Evolutionary conservation across 2,113 vertebrate species (phyloP), one percentile per base, ranked within the genome.

Genomic region (Drymodes brunneopygia): DNA sequence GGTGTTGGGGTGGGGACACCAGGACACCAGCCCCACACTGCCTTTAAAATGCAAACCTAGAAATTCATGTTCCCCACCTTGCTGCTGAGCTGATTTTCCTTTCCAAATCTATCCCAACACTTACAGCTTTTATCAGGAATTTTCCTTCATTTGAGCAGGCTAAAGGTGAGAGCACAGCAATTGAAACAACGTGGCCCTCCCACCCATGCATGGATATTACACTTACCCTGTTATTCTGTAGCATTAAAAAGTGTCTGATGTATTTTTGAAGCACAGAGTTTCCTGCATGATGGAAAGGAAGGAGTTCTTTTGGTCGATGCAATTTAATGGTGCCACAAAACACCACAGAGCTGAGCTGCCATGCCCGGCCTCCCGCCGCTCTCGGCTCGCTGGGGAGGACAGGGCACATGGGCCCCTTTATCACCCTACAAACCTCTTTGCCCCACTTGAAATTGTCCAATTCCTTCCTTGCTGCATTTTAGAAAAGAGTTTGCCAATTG

Each of bases 371-470:
- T 56, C 64, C 38, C 0, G 1, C 78, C 0, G 2, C 24, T 25
- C 50, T 28, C 14, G 4, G 70, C 71, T 79, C 0, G 0, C 60
- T 57, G 70, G 13, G 19, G 27, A 71, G 60, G 51, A 74, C 0
- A 0, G n/a, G n/a, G 4, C 23, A 21, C 66, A 35, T 4, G 0
- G 0, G 19, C 11, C 33, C 23, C 33, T 64, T 60, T 19, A 25
- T 11, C 40, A 3, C 6, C 42, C 71, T 25, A 12, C 22, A 40
- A 31, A 75, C 54, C 38, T 29, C 53, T 84, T 27, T 84, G n/a
- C 36, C 22, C 48, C 64, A 12, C 71, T 12, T 38, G 21, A 44
- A 87, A 91, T 57, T 57, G 88, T 95, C 53, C 75, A 80, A 19
- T 92, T 91, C 90, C 67, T 36, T 88, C 50, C 54, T 94, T 20